phyloP scores from a whole-genome alignment of 2,888 invertebrate species.

The Oligia strigilis region DNA sequence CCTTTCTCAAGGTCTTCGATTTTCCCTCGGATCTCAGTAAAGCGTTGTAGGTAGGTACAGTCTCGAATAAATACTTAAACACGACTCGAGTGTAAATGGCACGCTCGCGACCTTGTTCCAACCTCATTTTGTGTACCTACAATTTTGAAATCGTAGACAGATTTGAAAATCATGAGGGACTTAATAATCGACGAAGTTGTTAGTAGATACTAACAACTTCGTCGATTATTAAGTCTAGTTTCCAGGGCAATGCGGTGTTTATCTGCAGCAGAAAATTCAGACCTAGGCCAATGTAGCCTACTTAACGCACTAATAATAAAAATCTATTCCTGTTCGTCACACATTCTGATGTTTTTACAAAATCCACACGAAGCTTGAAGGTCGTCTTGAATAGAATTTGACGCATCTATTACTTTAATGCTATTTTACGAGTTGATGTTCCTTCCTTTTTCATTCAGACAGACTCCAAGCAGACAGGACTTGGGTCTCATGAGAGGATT shows the following conservation, averaged over 20 bases:
- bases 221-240: not conserved
- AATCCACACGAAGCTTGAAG: constrained; percentile 45
- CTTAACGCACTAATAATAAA: constrained; percentile 40
- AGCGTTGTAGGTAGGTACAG: too few species aligned
- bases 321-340: constrained; percentile 49
- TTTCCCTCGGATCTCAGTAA: not conserved
- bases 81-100: not conserved
- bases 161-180: not conserved
- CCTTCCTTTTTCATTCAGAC: constrained; percentile 19
- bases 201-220: not conserved
- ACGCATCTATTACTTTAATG: constrained; percentile 34
- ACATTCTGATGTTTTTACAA: constrained; percentile 49
- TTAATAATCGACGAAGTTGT: too few species aligned
- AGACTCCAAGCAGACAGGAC: not conserved
- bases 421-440: constrained; percentile 28
- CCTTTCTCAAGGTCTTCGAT: not conserved
- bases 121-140: constrained; percentile 18
- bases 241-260: not conserved
- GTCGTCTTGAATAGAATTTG: constrained; percentile 49
- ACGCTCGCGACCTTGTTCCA: constrained; percentile 15
- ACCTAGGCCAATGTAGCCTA: constrained; percentile 58
- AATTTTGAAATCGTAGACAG: not conserved
- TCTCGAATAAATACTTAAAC: constrained; percentile 1
- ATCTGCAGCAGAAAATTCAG: constrained; percentile 18
- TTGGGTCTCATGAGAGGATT: not conserved